Percentiles rank a stretch among this genome's conserved stretches.
Conservation (phyloP, 2,113 vertebrate species). For the Amphilophus citrinellus region DNA sequence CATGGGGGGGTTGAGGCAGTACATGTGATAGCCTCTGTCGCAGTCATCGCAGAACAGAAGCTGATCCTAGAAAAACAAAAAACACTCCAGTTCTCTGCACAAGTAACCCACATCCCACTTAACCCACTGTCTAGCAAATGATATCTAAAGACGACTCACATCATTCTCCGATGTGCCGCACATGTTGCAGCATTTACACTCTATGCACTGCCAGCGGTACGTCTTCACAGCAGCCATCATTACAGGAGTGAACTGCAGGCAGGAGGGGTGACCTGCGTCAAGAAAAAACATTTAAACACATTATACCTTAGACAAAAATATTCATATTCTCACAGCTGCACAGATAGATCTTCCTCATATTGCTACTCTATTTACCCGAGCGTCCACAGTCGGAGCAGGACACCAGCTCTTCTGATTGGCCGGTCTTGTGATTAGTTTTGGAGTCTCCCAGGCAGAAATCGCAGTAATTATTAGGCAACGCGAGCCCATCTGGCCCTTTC, state of each 20-base stretch:
- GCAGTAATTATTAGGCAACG: conserved; percentile 96
- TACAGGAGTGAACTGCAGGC: conserved; percentile 95
- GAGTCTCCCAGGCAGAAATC: conserved; percentile 98
- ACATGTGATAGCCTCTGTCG: conserved; percentile 84
- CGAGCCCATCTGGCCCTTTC: conserved; percentile 92
- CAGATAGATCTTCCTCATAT: neutral
- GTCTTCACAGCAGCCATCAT: conserved; percentile 99
- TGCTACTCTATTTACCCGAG: conserved; percentile 82
- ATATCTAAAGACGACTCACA: conserved; percentile 75
- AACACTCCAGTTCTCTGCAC: neutral
- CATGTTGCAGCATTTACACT: conserved; percentile 98
- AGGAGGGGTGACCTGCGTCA: conserved; percentile 89
- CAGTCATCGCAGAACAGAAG: conserved; percentile 86
- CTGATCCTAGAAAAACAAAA: conserved; percentile 75
- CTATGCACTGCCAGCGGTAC: conserved; percentile 98
- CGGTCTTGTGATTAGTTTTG: conserved; percentile 95
- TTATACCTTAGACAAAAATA: neutral
- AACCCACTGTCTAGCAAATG: no score
- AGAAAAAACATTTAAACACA: neutral
- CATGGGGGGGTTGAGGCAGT: conserved; percentile 83
- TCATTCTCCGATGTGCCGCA: conserved; percentile 97
- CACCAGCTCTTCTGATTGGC: conserved; percentile 93
- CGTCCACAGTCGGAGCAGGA: conserved; percentile 97
- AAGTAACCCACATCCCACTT: neutral
- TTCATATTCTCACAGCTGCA: neutral